Evolutionary conservation across 1,140 invertebrate species (phyloP), one percentile per base, ranked within the genome.

Genomic region (Gonioctena quinquepunctata): DNA sequence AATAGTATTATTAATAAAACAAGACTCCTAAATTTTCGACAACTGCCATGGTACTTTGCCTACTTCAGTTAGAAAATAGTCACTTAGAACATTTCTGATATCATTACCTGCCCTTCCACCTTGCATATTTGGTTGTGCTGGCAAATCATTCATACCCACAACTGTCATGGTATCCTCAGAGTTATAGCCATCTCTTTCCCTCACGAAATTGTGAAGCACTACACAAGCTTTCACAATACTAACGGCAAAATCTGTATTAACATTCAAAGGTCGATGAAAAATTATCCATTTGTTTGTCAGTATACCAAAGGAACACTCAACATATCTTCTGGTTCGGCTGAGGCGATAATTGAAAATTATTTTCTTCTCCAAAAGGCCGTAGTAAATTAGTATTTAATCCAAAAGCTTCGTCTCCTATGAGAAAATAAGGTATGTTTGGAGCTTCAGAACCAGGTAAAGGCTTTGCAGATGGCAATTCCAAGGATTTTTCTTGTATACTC

Each of bases 171-270:
- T 13, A 52, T 21, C 49, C 16, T 52, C 49, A 7, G 16, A 52
- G 6, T 16, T 52, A 52, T 52, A 13, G 8, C 79, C 75, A 69
- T 81, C 77, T 61, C 77, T 69, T 59, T 72, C 27, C 26, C 70
- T 50, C 49, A 81, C 79, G 71, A 72, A 80, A 67, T 81, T 82
- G 70, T 82, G 79, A 25, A 83, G 64, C 27, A 81, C 69, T 67
- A 72, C 76, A 66, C 72, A 78, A 18, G 77, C 77, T 67, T 79
- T 79, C 1, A 75, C 68, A 21, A 81, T 81, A 21, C 70, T 66
- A 26, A 61, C 66, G 7, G 74, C 66, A 28, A 80, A 73, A 21
- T 76, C 69, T 16, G 50, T 23, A 8, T 63, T 57, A 1, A 78
- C 72, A 75, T 81, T 77, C 22, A 80, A 57, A 7, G 81, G 71